Percentiles rank a stretch among this genome's conserved stretches.
Conservation (phyloP, 2,888 invertebrate species). For the Plagodis dolabraria region DNA sequence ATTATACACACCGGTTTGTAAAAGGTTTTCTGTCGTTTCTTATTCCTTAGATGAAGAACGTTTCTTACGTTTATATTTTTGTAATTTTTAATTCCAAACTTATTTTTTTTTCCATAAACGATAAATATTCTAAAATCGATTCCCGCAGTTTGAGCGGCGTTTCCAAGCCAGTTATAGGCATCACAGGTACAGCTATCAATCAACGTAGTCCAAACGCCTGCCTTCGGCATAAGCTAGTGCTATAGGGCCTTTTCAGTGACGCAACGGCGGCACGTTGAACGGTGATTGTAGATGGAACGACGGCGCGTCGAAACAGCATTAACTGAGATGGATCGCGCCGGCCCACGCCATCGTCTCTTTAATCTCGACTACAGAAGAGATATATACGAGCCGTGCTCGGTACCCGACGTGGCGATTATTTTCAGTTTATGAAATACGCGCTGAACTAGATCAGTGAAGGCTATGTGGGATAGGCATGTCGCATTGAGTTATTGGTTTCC, state of each 20-base stretch:
- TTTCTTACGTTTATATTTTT: too few relatives aligned
- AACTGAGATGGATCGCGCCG: slow-evolving; percentile 72
- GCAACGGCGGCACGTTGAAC: slow-evolving; percentile 19
- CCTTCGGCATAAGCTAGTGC: slow-evolving; percentile 3
- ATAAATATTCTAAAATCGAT: too few relatives aligned
- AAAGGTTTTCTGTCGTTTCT: too few relatives aligned
- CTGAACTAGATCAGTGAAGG: slow-evolving; percentile 3
- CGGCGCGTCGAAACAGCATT: slow-evolving; percentile 69
- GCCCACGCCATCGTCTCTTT: slow-evolving; percentile 72
- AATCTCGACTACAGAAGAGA: slow-evolving; percentile 73
- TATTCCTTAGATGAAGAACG: too few relatives aligned
- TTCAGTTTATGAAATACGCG: slow-evolving; percentile 43
- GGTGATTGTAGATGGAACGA: slow-evolving; percentile 39
- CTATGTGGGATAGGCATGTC: neutral
- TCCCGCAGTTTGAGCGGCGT: too few relatives aligned
- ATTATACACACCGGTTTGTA: too few relatives aligned
- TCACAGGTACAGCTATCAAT: slow-evolving; percentile 7
- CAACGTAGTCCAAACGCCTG: slow-evolving; percentile 11
- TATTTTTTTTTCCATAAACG: too few relatives aligned
- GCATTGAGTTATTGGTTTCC: slow-evolving; percentile 1
- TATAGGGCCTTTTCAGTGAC: slow-evolving; percentile 4
- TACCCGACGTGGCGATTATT: slow-evolving; percentile 44
- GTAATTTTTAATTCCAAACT: too few relatives aligned
- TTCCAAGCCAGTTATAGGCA: neutral
- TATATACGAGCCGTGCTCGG: slow-evolving; percentile 54